These are phyloP conservation scores for Euthynnus affinis DNA, from an alignment of 2,797 vertebrate species.

Conservation along the genomic window DNA sequence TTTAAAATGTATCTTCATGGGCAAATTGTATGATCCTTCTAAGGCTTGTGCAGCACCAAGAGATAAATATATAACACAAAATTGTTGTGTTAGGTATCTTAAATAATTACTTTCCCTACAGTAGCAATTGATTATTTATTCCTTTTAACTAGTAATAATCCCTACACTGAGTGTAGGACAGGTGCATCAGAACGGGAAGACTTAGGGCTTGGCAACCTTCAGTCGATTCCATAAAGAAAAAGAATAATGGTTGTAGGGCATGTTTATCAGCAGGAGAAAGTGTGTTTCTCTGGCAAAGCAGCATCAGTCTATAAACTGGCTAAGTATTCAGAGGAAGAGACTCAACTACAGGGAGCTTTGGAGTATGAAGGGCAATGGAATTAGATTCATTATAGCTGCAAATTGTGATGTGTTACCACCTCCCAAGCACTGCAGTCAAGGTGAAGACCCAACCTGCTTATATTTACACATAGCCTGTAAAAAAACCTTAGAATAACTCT, in stretches of 20 bases:
- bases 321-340: constrained; percentile 41
- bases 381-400: constrained; percentile 62
- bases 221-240: constrained; percentile 29
- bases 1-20: too few relatives aligned
- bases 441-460: constrained; percentile 38
- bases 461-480: background rate
- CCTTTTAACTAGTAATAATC: background rate
- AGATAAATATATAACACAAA: background rate
- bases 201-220: constrained; percentile 16
- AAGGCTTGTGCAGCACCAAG: background rate
- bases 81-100: background rate
- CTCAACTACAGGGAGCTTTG: constrained; percentile 39
- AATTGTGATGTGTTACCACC: constrained; percentile 53
- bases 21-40: background rate
- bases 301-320: constrained; percentile 30
- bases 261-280: constrained; percentile 47
- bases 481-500: background rate
- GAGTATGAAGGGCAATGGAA: constrained; percentile 61
- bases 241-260: constrained; percentile 12
- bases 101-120: background rate
- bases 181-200: background rate
- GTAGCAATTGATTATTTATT: background rate
- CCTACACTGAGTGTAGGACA: background rate
- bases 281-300: constrained; percentile 35
- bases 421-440: constrained; percentile 51